Conservation (phyloP, 2,797 vertebrate species). For the Schizothorax lantsangensis region DNA sequence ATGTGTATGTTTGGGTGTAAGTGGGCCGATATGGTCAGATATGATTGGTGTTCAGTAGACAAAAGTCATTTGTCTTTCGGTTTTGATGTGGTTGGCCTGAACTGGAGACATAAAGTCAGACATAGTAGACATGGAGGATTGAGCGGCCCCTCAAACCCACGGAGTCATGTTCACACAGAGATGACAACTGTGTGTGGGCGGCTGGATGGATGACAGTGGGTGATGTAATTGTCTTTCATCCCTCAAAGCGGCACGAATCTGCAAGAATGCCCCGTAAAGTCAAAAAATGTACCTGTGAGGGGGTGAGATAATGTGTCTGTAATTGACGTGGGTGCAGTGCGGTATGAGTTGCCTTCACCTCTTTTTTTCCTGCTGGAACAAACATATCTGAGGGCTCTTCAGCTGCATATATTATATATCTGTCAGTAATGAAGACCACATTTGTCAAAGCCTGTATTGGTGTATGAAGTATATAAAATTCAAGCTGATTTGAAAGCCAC, state of each 20-base stretch:
- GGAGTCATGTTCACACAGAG: slow-evolving; percentile 58
- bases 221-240: slow-evolving; percentile 48
- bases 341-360: slow-evolving; percentile 19
- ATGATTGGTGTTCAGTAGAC: slow-evolving; percentile 8
- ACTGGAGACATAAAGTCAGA: slow-evolving; percentile 51
- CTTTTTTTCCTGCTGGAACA: slow-evolving; percentile 33
- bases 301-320: slow-evolving; percentile 37
- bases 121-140: slow-evolving; percentile 55
- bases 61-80: slow-evolving; percentile 21
- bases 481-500: neutral
- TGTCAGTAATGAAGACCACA: slow-evolving; percentile 82
- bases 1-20: neutral
- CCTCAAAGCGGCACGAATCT: slow-evolving; percentile 27
- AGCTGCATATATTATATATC: slow-evolving; percentile 74
- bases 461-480: slow-evolving; percentile 12
- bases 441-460: slow-evolving; percentile 77
- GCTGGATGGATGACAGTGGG: slow-evolving; percentile 43
- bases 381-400: slow-evolving; percentile 43
- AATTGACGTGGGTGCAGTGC: slow-evolving; percentile 10
- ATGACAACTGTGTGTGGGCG: slow-evolving; percentile 49
- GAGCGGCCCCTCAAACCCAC: slow-evolving; percentile 6
- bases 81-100: slow-evolving; percentile 56
- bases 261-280: slow-evolving; percentile 10
- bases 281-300: slow-evolving; percentile 42
- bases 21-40: neutral